Evolutionary conservation across 2,113 vertebrate genomes (phyloP), one percentile per base, ranked within the genome.

Genomic region (Centropus unirufus): DNA sequence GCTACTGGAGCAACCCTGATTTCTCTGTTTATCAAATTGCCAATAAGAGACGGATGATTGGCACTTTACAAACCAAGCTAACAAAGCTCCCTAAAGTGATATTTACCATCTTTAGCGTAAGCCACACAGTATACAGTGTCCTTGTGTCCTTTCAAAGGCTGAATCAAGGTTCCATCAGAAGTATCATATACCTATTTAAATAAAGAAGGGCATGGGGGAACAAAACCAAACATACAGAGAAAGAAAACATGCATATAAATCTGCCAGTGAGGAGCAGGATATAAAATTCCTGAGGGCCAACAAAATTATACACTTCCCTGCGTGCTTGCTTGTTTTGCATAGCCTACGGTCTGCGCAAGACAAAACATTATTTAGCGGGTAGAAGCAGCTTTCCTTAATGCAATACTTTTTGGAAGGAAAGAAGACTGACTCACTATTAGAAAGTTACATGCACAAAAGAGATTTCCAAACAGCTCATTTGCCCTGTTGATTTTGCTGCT

Each of bases 51-150:
- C 0, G 2, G 32, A 17, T 77, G 47, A 40, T 2, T 11, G 1
- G 24, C 32, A 39, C 49, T 47, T 40, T 1, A 44, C 27, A 46
- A 23, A 40, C 2, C 32, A 72, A 58, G 24, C 24, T 16, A 47
- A 18, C 24, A 30, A 9, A 11, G 29, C 21, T 39, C 62, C 46
- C 3, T 75, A 16, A 36, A 23, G 30, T 14, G 39, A 22, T 24
- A 82, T 88, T 97, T 98, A 99, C 99, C 99, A 97, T 99, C 99
- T 97, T 98, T 99, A 32, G 99, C 99, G 39, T 99, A 99, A 6
- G 99, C 99, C 87, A 99, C 99, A 76, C 99, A 99, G 94, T 99
- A 99, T 4, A 99, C 99, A 1, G 98, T 99, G 89, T 99, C 99
- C 95, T 99, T 99, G 83, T 99, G 99, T 93, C 99, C 99, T 83